A percentile compares a stretch with the other conserved stretches of the same genome.
Evolutionary conservation across 23 tunicate genomes (phyloP).

Genomic region (Halocynthia roretzi): DNA sequence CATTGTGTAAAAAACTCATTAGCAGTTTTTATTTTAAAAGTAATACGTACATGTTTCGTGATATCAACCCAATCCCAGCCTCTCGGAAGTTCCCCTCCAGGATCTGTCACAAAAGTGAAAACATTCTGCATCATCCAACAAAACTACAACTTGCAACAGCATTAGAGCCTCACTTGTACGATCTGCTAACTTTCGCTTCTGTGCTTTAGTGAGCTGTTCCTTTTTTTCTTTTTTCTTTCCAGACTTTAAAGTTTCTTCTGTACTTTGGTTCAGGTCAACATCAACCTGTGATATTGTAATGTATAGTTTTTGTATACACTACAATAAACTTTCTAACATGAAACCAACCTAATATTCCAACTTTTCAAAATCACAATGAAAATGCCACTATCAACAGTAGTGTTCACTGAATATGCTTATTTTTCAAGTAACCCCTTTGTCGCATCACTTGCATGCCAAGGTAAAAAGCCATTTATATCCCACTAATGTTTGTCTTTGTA

Average conservation of each 20-base stretch:
- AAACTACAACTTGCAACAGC: background rate
- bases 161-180: constrained; percentile 29
- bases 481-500: too few relatives aligned
- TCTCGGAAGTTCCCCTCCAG: constrained; percentile 61
- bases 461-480: too few relatives aligned
- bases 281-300: too few relatives aligned
- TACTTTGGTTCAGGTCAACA: background rate
- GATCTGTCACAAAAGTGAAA: constrained; percentile 11
- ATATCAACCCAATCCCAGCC: constrained; percentile 96
- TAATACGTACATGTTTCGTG: constrained; percentile 42
- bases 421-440: too few relatives aligned
- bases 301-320: too few relatives aligned
- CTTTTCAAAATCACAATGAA: too few relatives aligned
- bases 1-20: too few relatives aligned
- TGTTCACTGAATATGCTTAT: too few relatives aligned
- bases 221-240: constrained; percentile 77
- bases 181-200: constrained; percentile 73
- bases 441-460: too few relatives aligned
- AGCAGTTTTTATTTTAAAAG: too few relatives aligned
- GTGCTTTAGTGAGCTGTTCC: constrained; percentile 88
- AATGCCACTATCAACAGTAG: too few relatives aligned
- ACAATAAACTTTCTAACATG: background rate
- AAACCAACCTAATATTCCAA: background rate
- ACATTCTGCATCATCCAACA: background rate
- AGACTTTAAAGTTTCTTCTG: constrained; percentile 1